phyloP scores from a whole-genome alignment of 2,888 invertebrate genomes.

The Platycnemis pennipes region DNA sequence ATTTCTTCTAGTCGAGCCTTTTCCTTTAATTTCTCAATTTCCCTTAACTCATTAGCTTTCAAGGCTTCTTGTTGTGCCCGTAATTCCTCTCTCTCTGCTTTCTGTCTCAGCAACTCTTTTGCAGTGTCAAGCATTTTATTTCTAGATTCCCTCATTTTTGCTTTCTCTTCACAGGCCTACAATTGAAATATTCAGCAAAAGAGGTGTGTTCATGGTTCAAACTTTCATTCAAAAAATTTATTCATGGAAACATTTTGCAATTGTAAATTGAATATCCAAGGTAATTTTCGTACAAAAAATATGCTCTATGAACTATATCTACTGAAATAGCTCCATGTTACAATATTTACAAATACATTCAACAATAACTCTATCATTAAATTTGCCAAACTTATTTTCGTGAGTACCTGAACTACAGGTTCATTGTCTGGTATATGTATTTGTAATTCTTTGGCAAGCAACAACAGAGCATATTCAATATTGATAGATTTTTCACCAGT shows the following conservation, averaged over 20 bases:
- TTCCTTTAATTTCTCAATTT: slow-evolving; percentile 42
- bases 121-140: neutral
- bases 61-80: slow-evolving; percentile 2
- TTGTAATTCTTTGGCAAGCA: too few relatives aligned
- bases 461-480: too few relatives aligned
- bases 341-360: too few relatives aligned
- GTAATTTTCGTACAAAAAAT: neutral
- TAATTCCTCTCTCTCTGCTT: neutral
- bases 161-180: slow-evolving; percentile 23
- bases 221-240: neutral
- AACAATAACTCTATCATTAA: too few relatives aligned
- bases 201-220: neutral
- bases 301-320: neutral
- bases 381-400: too few relatives aligned
- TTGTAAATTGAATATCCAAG: neutral
- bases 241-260: neutral
- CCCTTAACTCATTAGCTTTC: slow-evolving; percentile 29
- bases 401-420: too few relatives aligned
- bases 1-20: slow-evolving; percentile 56
- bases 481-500: too few relatives aligned
- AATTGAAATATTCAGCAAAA: neutral
- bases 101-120: neutral
- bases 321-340: too few relatives aligned
- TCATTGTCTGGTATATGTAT: too few relatives aligned
- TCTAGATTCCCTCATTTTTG: slow-evolving; percentile 4